Evolutionary conservation across 2,113 vertebrate genomes (phyloP).

Genomic region (Strix aluco): DNA sequence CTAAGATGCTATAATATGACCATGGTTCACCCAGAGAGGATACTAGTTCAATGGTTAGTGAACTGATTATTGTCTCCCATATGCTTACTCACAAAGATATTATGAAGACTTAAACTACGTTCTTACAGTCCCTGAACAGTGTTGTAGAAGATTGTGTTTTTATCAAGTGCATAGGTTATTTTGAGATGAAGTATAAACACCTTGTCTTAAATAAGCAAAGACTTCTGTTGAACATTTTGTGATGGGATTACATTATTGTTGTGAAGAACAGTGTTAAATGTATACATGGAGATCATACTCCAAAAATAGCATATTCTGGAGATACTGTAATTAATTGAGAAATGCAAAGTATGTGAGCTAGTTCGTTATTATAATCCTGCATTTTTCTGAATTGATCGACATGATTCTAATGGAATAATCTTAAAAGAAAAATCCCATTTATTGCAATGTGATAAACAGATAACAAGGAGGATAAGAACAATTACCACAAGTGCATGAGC

Average conservation of each 20-base stretch:
- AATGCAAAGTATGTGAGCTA: conserved; percentile 4
- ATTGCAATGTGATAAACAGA: conserved; percentile 14
- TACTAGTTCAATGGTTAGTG: background rate
- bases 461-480: conserved; percentile 21
- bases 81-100: background rate
- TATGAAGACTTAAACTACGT: background rate
- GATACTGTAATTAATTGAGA: conserved; percentile 46
- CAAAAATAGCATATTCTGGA: background rate
- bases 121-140: background rate
- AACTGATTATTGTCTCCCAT: background rate
- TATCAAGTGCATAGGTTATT: background rate
- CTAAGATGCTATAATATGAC: background rate
- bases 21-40: background rate
- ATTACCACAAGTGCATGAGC: background rate
- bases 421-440: conserved; percentile 42
- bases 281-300: background rate
- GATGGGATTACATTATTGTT: background rate
- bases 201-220: conserved; percentile 43
- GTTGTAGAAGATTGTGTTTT: background rate
- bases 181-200: background rate
- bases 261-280: background rate
- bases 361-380: conserved; percentile 17
- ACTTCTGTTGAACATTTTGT: conserved; percentile 13
- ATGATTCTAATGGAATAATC: conserved; percentile 25
- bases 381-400: conserved; percentile 25